Percentiles rank a stretch among this genome's conserved stretches.
phyloP scores from a whole-genome alignment of 2,888 invertebrate genomes.

The Macrophya alboannulata region DNA sequence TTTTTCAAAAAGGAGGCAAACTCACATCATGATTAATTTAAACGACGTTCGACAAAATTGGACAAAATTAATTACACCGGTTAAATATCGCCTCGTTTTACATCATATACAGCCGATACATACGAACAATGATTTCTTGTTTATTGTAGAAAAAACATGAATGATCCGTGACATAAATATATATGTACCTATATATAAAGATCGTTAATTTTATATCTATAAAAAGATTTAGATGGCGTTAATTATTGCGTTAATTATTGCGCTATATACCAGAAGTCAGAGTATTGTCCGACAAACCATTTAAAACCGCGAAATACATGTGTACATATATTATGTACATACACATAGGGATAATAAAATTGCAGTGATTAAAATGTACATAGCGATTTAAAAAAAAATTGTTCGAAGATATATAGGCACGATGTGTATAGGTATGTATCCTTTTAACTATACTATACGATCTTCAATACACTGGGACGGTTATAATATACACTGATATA shows the following conservation, averaged over 20 bases:
- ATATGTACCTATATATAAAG: not conserved
- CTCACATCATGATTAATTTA: too few relatives aligned
- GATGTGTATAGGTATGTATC: not conserved
- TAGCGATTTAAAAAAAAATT: not conserved
- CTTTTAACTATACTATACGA: not conserved
- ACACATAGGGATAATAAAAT: not conserved
- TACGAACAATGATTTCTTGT: not conserved
- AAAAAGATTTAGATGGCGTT: not conserved
- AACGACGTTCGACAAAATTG: too few relatives aligned
- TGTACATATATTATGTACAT: not conserved
- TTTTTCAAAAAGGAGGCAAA: too few relatives aligned
- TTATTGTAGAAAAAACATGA: not conserved
- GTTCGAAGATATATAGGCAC: too few relatives aligned
- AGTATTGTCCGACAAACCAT: too few relatives aligned
- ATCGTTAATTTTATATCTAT: not conserved
- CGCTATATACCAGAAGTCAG: not conserved
- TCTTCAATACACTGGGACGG: not conserved
- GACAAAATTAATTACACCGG: too few relatives aligned
- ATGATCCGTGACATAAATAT: not conserved
- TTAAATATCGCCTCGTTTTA: too few relatives aligned
- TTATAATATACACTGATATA: not conserved
- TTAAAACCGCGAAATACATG: not conserved
- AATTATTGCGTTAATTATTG: constrained; percentile 3
- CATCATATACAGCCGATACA: not conserved
- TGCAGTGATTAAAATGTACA: not conserved